phyloP scores from a whole-genome alignment of 2,888 invertebrate genomes.

The Ophion ellenae region DNA sequence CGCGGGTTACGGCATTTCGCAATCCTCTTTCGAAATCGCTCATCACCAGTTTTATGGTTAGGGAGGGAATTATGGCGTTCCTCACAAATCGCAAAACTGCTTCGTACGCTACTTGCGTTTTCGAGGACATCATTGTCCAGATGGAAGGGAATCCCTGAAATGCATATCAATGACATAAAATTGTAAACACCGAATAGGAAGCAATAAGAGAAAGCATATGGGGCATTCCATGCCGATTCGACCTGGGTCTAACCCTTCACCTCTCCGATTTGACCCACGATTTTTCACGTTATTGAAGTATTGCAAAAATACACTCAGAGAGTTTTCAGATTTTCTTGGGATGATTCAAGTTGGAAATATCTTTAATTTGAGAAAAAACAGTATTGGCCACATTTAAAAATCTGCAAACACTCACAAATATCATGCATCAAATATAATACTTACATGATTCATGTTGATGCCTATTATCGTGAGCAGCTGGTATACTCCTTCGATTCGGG shows the following conservation, averaged over 20 bases:
- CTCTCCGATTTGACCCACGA: background rate
- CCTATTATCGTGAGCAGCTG: conserved; percentile 44
- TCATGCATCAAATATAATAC: background rate
- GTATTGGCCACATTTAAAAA: too few species aligned
- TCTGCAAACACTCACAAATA: too few species aligned
- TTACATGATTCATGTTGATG: conserved; percentile 42
- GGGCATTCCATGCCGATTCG: background rate
- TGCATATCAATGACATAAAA: background rate
- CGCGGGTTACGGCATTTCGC: conserved; percentile 33
- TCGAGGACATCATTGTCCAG: conserved; percentile 33
- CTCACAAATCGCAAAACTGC: conserved; percentile 19
- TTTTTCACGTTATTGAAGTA: background rate
- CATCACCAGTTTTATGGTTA: conserved; percentile 21
- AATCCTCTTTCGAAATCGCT: conserved; percentile 44
- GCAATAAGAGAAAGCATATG: background rate
- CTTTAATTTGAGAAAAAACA: background rate
- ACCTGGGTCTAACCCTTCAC: background rate
- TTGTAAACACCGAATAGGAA: conserved; percentile 1
- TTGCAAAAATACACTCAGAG: background rate
- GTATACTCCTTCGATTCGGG: conserved; percentile 16
- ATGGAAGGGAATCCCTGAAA: conserved; percentile 31
- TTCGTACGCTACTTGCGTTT: conserved; percentile 32
- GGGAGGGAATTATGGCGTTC: conserved; percentile 4
- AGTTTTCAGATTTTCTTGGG: background rate
- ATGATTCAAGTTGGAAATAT: background rate